phyloP scores from a whole-genome alignment of 2,888 invertebrate species.

The Blera fallax region DNA sequence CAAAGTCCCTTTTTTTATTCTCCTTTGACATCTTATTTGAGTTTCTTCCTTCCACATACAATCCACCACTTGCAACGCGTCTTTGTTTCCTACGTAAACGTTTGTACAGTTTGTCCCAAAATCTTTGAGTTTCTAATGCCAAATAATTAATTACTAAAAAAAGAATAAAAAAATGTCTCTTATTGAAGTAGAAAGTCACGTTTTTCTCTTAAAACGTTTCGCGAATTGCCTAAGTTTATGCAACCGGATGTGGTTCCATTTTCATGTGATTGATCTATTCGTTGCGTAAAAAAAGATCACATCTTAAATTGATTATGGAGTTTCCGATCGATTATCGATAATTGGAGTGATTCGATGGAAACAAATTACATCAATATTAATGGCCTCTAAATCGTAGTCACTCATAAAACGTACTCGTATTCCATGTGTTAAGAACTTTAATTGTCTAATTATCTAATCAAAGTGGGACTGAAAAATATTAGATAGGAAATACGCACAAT shows the following conservation, averaged over 20 bases:
- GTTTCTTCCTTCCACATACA: conserved; percentile 2
- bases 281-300: not conserved
- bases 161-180: not conserved
- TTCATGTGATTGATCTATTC: not conserved
- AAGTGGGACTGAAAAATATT: not conserved
- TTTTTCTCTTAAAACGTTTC: not conserved
- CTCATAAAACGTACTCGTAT: not conserved
- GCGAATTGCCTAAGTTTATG: not conserved
- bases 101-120: conserved; percentile 5
- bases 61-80: not conserved
- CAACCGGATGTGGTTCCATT: not conserved
- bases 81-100: not conserved
- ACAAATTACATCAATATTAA: not conserved
- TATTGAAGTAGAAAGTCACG: not conserved
- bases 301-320: not conserved
- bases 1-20: not conserved
- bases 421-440: not conserved
- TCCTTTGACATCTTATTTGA: not conserved
- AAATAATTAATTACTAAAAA: not conserved
- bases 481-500: not conserved
- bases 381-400: not conserved
- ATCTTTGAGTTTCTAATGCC: not conserved
- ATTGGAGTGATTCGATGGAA: not conserved
- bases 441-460: not conserved
- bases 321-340: not conserved